Conservation (phyloP, 2,797 vertebrate genomes). For the Leptoclinus maculatus region DNA sequence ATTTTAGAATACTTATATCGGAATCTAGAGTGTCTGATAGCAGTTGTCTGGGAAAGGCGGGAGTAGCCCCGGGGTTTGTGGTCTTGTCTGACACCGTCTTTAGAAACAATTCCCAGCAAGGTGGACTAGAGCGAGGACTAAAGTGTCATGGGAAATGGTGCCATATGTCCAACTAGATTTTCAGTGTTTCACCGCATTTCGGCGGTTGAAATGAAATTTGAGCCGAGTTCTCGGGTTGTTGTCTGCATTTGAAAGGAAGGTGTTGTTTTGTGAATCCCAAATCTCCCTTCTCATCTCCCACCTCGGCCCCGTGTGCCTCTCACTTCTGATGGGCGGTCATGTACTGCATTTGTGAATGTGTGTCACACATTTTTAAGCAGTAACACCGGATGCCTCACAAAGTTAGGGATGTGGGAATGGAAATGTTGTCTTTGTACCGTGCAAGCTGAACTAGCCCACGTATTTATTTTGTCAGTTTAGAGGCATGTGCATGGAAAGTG, state of each 20-base stretch:
- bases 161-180: slow-evolving; percentile 79
- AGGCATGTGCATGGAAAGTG: slow-evolving; percentile 21
- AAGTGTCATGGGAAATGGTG: slow-evolving; percentile 81
- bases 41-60: slow-evolving; percentile 82
- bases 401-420: slow-evolving; percentile 38
- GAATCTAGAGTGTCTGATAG: slow-evolving; percentile 86
- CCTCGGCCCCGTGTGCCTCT: slow-evolving; percentile 59
- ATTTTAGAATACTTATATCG: slow-evolving; percentile 83
- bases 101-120: slow-evolving; percentile 85
- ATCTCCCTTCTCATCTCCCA: slow-evolving; percentile 78
- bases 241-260: slow-evolving; percentile 73
- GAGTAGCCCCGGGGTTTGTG: slow-evolving; percentile 79
- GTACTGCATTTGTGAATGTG: slow-evolving; percentile 42
- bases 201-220: slow-evolving; percentile 72
- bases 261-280: slow-evolving; percentile 80
- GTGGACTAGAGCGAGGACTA: slow-evolving; percentile 72
- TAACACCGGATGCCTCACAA: slow-evolving; percentile 9
- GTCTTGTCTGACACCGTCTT: slow-evolving; percentile 84
- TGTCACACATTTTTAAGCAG: slow-evolving; percentile 35
- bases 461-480: slow-evolving; percentile 15
- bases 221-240: slow-evolving; percentile 64
- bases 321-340: slow-evolving; percentile 57
- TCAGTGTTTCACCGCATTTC: slow-evolving; percentile 70
- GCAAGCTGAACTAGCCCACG: slow-evolving; percentile 7
- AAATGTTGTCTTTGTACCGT: slow-evolving; percentile 16